Evolutionary conservation across 1,140 invertebrate genomes (phyloP), one percentile per base, ranked within the genome.

Genomic region (Chymomyza costata): DNA sequence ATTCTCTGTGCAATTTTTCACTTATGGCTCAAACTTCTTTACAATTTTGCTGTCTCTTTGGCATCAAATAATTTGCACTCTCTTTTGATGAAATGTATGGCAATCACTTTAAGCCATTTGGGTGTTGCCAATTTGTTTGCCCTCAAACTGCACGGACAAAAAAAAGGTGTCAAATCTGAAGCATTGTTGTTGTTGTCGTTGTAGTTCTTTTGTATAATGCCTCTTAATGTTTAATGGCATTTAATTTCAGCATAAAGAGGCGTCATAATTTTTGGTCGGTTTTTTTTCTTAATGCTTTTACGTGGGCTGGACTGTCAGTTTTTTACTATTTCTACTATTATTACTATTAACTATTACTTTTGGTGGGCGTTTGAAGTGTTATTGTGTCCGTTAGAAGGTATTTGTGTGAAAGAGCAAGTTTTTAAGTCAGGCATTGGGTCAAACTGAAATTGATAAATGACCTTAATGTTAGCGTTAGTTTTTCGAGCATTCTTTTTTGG

Each of bases 361-460:
- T 41, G 38, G 57, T 58, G 35, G 56, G 56, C 49, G 37, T 41
- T 64, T 10, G 38, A 34, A 28, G 45, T n/a, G n/a, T 43, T 60
- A 44, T 55, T 66, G 49, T 43, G 47, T 19, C 21, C 50, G 28
- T 13, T n/a, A n/a, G n/a, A n/a, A n/a, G n/a, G 28, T 50, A 37
- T 54, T 37, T 51, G 53, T 65, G 45, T 53, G 41, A 65, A 57
- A 78, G 71, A 74, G 62, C 70, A n/a, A n/a, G n/a, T n/a, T 76
- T 71, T 76, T 71, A 76, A 76, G 71, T 76, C 71, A 73, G 71
- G 73, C 71, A 76, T 71, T 76, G 73, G 71, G 71, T 76, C 71
- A 76, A 80, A 76, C 69, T 70, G 57, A 70, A 41, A 53, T 58
- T 71, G 71, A 76, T 78, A 76, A 67, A 76, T 76, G 65, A n/a